Evolutionary conservation across 2,113 vertebrate genomes (phyloP).

Genomic region (Hydrochoerus hydrochaeris): DNA sequence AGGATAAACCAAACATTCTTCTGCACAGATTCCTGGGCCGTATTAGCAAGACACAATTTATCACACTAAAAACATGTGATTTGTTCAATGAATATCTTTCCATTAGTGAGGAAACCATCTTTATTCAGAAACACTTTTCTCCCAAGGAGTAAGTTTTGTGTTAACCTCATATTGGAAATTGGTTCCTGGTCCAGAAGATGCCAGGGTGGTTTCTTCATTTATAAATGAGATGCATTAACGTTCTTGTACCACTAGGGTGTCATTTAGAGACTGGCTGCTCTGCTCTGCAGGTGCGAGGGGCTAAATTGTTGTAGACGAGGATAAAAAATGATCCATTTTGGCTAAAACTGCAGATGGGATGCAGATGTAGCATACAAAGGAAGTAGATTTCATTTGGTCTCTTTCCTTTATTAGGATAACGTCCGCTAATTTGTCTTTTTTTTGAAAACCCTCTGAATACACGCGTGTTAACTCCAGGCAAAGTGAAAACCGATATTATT

Average conservation of each 20-base stretch:
- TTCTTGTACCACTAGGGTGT: constrained; percentile 64
- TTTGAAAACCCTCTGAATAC: neutral
- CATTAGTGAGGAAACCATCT: constrained; percentile 46
- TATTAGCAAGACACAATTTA: constrained; percentile 22
- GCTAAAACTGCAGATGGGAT: constrained; percentile 72
- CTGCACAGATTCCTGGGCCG: neutral
- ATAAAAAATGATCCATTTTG: constrained; percentile 63
- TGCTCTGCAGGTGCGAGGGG: constrained; percentile 55
- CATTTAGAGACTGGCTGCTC: constrained; percentile 60
- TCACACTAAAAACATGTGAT: neutral
- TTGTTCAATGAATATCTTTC: neutral
- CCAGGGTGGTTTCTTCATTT: constrained; percentile 69
- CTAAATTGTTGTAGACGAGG: constrained; percentile 62
- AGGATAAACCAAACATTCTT: constrained; percentile 44
- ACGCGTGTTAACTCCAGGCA: neutral
- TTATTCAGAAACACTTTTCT: constrained; percentile 49
- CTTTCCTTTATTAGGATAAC: constrained; percentile 69
- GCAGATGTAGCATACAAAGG: constrained; percentile 62
- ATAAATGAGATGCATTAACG: constrained; percentile 72
- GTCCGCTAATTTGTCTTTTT: constrained; percentile 52
- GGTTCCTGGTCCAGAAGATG: constrained; percentile 61
- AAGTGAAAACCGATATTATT: neutral
- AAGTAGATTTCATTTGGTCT: constrained; percentile 58
- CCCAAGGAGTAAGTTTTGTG: constrained; percentile 52
- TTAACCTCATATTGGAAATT: constrained; percentile 54